Conservation (phyloP, 64 coral and sea anemone species). For the Stylophora pistillata region DNA sequence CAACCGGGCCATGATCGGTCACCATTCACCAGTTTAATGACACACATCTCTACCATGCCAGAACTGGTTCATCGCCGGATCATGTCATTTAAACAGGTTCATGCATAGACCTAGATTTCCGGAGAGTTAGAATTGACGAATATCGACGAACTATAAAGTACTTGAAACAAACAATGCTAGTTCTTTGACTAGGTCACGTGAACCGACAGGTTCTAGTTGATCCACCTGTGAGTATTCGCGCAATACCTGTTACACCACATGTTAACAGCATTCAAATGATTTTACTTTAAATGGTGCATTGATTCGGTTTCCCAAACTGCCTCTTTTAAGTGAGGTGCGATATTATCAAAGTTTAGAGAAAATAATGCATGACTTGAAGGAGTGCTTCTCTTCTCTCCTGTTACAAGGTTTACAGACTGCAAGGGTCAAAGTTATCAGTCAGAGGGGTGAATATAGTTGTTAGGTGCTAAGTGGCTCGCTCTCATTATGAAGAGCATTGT, state of each 20-base stretch:
- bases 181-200: conserved; percentile 27
- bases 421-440: background rate
- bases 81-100: background rate
- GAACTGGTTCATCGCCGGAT: background rate
- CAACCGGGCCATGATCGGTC: conserved; percentile 31
- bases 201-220: conserved; percentile 10
- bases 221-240: background rate
- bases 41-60: background rate
- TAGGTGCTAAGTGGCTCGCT: background rate
- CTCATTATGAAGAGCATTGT: background rate
- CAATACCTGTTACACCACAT: conserved; percentile 2
- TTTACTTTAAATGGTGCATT: background rate
- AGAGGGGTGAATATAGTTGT: background rate
- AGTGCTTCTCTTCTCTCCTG: no score
- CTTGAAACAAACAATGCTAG: conserved; percentile 33
- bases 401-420: background rate
- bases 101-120: background rate
- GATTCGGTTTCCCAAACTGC: background rate
- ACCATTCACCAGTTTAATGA: background rate
- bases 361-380: background rate
- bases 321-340: background rate
- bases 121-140: background rate
- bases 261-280: conserved; percentile 4
- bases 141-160: background rate
- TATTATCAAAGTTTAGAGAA: background rate